Conservation (phyloP, 1,140 invertebrate genomes). For the Diuraphis noxia region DNA sequence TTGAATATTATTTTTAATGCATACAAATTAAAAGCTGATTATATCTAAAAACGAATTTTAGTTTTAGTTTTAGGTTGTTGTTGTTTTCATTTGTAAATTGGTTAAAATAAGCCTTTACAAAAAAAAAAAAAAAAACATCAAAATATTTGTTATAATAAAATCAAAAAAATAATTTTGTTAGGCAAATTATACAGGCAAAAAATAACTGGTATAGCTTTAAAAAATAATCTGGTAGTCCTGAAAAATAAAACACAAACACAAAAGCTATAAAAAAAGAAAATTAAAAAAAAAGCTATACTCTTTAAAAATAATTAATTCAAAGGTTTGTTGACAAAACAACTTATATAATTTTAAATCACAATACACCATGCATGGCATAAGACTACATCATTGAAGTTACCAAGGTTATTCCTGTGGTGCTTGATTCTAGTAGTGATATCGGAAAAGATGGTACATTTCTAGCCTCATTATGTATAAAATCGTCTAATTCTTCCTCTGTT, state of each 20-base stretch:
- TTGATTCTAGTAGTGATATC: slow-evolving; percentile 4
- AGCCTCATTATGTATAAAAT: neutral
- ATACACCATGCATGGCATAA: slow-evolving; percentile 43
- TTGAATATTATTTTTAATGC: slow-evolving; percentile 16
- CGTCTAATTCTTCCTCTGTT: slow-evolving; percentile 41
- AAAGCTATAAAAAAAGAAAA: slow-evolving; percentile 33
- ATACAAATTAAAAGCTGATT: slow-evolving; percentile 40
- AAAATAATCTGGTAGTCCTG: slow-evolving; percentile 30
- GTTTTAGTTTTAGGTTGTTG: neutral
- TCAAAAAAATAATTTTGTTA: slow-evolving; percentile 28
- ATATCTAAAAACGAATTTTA: slow-evolving; percentile 25
- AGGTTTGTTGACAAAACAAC: neutral
- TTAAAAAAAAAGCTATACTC: neutral
- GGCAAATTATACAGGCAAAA: slow-evolving; percentile 19
- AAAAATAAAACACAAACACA: slow-evolving; percentile 41
- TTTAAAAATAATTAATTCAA: neutral
- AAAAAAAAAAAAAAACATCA: slow-evolving; percentile 33
- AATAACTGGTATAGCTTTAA: slow-evolving; percentile 28
- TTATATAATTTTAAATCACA: slow-evolving; percentile 25
- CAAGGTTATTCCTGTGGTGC: slow-evolving; percentile 29
- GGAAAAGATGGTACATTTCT: neutral
- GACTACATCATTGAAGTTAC: slow-evolving; percentile 32
- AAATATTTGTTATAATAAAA: neutral
- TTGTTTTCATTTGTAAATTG: neutral
- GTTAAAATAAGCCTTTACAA: slow-evolving; percentile 20